A percentile compares a stretch with the other conserved stretches of the same genome.
These are phyloP conservation scores for Clitarchus hookeri DNA, from an alignment of 2,888 invertebrate species.

Conservation along the genomic window DNA sequence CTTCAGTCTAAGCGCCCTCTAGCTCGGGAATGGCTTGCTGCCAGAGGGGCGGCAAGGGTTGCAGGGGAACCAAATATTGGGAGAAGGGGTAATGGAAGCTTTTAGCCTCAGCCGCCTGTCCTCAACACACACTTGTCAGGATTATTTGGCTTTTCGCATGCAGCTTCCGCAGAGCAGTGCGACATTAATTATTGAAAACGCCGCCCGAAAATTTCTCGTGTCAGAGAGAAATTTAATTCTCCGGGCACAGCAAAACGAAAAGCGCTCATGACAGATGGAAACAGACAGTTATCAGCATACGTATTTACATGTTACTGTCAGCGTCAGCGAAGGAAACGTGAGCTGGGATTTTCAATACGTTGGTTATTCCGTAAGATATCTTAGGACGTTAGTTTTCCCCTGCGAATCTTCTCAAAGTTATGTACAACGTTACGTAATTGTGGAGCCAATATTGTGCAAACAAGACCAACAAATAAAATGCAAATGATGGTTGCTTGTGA, in stretches of 20 bases:
- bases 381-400: too few relatives aligned
- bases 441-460: too few relatives aligned
- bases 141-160: constrained; percentile 9
- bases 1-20: too few relatives aligned
- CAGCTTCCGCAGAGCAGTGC: neutral
- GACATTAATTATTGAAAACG: constrained; percentile 1
- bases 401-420: too few relatives aligned
- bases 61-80: neutral
- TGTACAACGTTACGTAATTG: too few relatives aligned
- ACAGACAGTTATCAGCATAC: neutral
- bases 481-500: too few relatives aligned
- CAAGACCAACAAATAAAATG: too few relatives aligned
- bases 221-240: neutral
- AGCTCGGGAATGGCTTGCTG: neutral
- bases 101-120: neutral
- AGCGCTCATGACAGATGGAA: neutral
- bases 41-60: neutral
- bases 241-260: neutral
- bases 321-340: too few relatives aligned
- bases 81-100: constrained; percentile 3
- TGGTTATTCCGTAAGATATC: too few relatives aligned
- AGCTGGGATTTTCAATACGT: too few relatives aligned
- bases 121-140: neutral
- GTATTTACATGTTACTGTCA: too few relatives aligned
- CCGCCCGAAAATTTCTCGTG: neutral